Base-by-base conservation (phyloP, 2,113 vertebrate species). In the Grantiella picta region DNA sequence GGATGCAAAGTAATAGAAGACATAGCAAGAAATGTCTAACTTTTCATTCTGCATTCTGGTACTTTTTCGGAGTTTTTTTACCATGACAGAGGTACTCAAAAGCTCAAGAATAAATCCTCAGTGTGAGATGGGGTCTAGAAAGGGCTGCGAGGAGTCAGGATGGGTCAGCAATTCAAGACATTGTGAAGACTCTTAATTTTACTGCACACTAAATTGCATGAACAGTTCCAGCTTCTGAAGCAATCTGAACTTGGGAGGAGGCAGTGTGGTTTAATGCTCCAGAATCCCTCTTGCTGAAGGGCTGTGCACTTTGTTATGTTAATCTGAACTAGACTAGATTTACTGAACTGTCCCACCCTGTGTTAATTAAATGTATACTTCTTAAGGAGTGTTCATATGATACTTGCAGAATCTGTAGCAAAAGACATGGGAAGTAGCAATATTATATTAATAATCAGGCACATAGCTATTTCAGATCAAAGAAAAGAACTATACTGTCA, bases 181-280 rank as follows among this genome's bases (percentile, higher is more conserved):
- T 29, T 23, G 15, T 23, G 31, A 78, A 63, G 29, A 27, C 7
- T 14, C 31, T 29, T 42, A 40, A 36, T 60, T 75, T 61, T 44
- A 29, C 23, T 47, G 35, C 36, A 36, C 22, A 27, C 11, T 15
- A 1, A 1, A 0, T 17, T 79, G 25, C 17, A 53, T 12, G 11
- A 66, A 12, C 15, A 29, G 8, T 7, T 84, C 16, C 36, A 56
- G 0, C 7, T 22, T 52, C 38, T 66, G 60, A 50, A 57, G 15
- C 2, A 59, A 33, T 47, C 64, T 35, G 54, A 80, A 19, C 19
- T 15, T 33, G 8, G 27, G 17, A 57, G 7, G 7, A 2, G 13
- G 0, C 28, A 7, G 0, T 4, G 8, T 3, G 24, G 7, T 23
- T 59, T 44, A 10, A n/a, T 25, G 15, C 7, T 75, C 10, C 66